Percentiles rank a stretch among this genome's conserved stretches.
Evolutionary conservation across 2,888 invertebrate species (phyloP).

Genomic region (Aphodius sticticus): DNA sequence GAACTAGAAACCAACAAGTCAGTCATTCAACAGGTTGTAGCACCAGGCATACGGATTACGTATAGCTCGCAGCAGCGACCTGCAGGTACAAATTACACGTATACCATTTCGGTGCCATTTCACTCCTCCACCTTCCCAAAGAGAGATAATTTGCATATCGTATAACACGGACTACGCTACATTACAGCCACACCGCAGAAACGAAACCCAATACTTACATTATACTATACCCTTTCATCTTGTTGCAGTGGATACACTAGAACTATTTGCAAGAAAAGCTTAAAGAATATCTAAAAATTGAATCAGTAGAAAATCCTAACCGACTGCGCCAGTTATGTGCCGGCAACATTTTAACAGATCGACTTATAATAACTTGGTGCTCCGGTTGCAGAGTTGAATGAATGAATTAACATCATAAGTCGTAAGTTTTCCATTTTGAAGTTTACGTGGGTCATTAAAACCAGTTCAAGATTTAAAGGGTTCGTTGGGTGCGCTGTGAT

Average conservation of each 20-base stretch:
- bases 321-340: neutral
- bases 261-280: too few relatives aligned
- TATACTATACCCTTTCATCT: too few relatives aligned
- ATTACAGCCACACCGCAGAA: neutral
- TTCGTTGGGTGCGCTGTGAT: neutral
- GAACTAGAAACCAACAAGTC: too few relatives aligned
- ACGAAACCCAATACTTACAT: neutral
- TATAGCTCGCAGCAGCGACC: neutral
- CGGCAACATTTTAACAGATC: neutral
- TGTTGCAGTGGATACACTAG: too few relatives aligned
- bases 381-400: neutral
- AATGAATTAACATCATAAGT: neutral
- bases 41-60: neutral
- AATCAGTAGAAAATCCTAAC: neutral
- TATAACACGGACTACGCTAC: neutral
- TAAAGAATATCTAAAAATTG: too few relatives aligned
- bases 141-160: neutral
- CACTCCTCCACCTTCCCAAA: neutral
- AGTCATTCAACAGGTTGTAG: neutral
- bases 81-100: constrained; percentile 9
- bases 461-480: neutral
- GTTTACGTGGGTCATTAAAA: neutral
- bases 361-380: too few relatives aligned
- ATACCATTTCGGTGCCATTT: constrained; percentile 16
- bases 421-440: neutral